A percentile compares a stretch with the other conserved stretches of the same genome.
Conservation (phyloP, 2,888 invertebrate genomes). For the Timema podura region DNA sequence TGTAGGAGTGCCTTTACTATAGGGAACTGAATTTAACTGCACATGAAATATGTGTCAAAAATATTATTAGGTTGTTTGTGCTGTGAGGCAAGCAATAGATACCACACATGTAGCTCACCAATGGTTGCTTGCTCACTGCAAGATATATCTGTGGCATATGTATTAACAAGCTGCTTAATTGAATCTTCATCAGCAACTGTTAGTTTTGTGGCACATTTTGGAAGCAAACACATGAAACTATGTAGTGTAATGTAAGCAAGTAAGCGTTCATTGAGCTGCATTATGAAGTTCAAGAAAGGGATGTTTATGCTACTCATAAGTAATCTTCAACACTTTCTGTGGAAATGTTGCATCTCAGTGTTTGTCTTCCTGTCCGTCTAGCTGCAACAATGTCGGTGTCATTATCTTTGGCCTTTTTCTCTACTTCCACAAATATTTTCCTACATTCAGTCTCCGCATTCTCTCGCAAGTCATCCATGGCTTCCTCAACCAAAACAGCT, state of each 20-base stretch:
- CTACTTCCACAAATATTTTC: not conserved
- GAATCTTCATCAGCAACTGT: not conserved
- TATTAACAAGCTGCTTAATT: no score
- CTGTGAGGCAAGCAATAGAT: no score
- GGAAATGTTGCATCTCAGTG: not conserved
- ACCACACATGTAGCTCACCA: not conserved
- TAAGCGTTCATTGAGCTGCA: not conserved
- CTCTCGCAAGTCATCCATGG: not conserved
- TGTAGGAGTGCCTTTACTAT: constrained; percentile 5
- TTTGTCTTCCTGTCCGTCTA: constrained; percentile 1
- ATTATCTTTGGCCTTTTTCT: no score
- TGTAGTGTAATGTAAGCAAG: no score
- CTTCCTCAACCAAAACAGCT: not conserved
- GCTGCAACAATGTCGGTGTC: not conserved
- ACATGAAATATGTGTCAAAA: no score
- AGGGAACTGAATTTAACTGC: constrained; percentile 1
- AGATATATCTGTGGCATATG: no score
- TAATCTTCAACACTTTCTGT: constrained; percentile 6
- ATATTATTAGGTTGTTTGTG: no score
- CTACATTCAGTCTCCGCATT: not conserved
- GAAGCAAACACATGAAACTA: constrained; percentile 6
- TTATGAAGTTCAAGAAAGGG: not conserved
- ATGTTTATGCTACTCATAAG: not conserved
- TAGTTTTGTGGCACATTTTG: not conserved
- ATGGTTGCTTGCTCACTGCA: no score